These are phyloP conservation scores for Leucania comma DNA, from an alignment of 2,888 invertebrate species.

Conservation along the genomic window DNA sequence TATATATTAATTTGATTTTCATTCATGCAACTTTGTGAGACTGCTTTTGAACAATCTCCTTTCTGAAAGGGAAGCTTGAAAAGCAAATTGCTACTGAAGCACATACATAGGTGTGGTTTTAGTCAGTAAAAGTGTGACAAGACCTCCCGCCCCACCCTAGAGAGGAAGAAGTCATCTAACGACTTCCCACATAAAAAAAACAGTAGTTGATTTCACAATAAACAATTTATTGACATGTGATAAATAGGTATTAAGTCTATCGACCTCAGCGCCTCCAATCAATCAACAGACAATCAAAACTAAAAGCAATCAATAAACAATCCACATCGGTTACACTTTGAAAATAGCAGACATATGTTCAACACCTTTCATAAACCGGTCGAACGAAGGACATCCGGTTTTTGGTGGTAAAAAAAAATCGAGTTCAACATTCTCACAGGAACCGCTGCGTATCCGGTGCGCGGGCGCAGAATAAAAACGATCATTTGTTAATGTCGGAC, in stretches of 20 bases:
- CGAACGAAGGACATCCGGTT: conserved; percentile 90
- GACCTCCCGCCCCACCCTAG: no score
- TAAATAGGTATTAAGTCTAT: conserved; percentile 32
- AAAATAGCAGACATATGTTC: conserved; percentile 88
- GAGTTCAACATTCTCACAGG: conserved; percentile 90
- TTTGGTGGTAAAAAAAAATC: conserved; percentile 87
- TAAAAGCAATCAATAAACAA: conserved; percentile 63
- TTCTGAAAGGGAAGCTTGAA: no score
- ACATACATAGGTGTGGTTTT: no score
- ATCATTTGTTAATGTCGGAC: conserved; percentile 86
- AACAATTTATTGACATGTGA: not conserved
- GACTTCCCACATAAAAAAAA: not conserved
- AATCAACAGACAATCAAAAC: conserved; percentile 57
- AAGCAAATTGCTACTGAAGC: no score
- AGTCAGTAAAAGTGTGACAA: no score
- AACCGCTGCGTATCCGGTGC: conserved; percentile 89
- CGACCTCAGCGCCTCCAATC: conserved; percentile 55
- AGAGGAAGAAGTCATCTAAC: no score
- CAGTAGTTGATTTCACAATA: not conserved
- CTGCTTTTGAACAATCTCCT: no score
- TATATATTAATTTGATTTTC: no score
- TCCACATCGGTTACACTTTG: conserved; percentile 75
- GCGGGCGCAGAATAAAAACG: conserved; percentile 87
- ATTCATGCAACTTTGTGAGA: no score
- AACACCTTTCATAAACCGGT: conserved; percentile 91